These are phyloP conservation scores for Syritta pipiens DNA, from an alignment of 2,888 invertebrate species.

Conservation along the genomic window DNA sequence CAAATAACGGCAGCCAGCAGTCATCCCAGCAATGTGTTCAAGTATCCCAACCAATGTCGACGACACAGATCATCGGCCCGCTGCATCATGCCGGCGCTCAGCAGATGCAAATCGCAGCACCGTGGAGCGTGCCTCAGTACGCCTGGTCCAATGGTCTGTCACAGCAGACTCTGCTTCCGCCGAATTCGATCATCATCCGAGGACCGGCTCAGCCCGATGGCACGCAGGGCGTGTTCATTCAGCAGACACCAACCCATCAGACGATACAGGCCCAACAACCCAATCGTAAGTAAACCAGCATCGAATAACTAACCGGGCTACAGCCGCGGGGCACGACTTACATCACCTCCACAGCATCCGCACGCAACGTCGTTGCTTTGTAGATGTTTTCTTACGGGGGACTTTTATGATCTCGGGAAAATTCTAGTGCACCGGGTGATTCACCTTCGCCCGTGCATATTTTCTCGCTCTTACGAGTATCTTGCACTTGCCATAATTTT, in stretches of 20 bases:
- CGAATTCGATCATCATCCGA: slow-evolving; percentile 88
- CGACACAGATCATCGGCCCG: slow-evolving; percentile 87
- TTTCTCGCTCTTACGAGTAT: not conserved
- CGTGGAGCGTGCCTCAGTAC: slow-evolving; percentile 89
- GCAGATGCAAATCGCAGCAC: slow-evolving; percentile 87
- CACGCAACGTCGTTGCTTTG: no score
- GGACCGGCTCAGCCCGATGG: slow-evolving; percentile 89
- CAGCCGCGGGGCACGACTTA: no score
- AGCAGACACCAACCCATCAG: slow-evolving; percentile 81
- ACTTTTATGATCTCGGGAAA: not conserved
- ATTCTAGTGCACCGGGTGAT: not conserved
- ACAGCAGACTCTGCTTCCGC: slow-evolving; percentile 85
- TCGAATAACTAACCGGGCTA: no score
- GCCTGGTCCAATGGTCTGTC: slow-evolving; percentile 86
- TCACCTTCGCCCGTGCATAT: not conserved
- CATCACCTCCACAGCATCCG: no score
- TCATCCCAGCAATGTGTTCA: slow-evolving; percentile 86
- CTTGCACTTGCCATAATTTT: no score
- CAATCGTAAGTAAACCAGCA: slow-evolving; percentile 82
- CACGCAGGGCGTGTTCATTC: slow-evolving; percentile 88
- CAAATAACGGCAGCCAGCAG: slow-evolving; percentile 78
- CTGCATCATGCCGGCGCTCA: slow-evolving; percentile 84
- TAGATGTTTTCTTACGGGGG: not conserved
- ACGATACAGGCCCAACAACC: slow-evolving; percentile 83
- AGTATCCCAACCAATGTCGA: slow-evolving; percentile 86